Conservation (phyloP, 2,113 vertebrate species). For the Amazona guildingii region DNA sequence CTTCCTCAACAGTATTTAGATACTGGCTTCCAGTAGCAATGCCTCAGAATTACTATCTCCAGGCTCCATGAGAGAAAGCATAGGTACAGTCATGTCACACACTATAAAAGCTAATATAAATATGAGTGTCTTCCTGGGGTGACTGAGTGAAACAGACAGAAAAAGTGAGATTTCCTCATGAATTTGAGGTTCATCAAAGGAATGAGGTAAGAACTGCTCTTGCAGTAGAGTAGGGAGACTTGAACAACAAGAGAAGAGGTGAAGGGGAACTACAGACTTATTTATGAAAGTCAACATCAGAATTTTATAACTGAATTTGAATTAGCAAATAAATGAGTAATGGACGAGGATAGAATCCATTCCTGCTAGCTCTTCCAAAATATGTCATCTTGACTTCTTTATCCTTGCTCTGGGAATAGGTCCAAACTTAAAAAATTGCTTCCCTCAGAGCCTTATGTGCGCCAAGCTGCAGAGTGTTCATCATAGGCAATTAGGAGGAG, state of each 20-base stretch:
- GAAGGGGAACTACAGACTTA: not conserved
- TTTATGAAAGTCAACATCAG: not conserved
- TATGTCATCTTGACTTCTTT: not conserved
- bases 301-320: not conserved
- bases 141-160: not conserved
- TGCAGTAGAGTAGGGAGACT: not conserved
- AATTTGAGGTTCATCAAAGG: not conserved
- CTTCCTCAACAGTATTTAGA: not conserved
- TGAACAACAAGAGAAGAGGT: not conserved
- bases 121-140: not conserved
- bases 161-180: not conserved
- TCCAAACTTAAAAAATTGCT: not conserved
- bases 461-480: not conserved
- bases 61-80: not conserved
- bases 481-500: not conserved
- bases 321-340: not conserved
- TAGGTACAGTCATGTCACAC: not conserved
- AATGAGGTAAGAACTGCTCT: not conserved
- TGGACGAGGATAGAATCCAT: not conserved
- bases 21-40: not conserved
- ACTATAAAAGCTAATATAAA: not conserved
- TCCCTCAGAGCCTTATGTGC: not conserved
- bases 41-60: not conserved
- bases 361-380: not conserved
- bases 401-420: not conserved